These are phyloP conservation scores for Phaedon cochleariae DNA, from an alignment of 2,888 invertebrate genomes.

Conservation along the genomic window DNA sequence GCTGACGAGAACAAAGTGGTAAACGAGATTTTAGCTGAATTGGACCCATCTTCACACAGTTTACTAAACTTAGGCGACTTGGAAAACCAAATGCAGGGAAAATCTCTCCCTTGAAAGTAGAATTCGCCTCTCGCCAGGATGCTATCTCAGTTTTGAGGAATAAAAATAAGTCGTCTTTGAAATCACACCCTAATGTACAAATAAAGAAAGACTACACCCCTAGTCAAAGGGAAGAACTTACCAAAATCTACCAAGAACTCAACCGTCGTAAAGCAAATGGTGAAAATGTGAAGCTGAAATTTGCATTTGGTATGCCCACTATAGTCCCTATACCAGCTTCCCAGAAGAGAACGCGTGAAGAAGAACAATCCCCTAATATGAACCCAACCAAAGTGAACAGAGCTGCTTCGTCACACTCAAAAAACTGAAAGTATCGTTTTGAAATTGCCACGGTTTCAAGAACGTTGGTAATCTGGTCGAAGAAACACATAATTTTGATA, in stretches of 20 bases:
- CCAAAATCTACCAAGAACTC: background rate
- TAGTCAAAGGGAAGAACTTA: background rate
- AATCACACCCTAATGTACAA: background rate
- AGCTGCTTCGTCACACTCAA: background rate
- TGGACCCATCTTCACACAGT: no score
- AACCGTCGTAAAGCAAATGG: background rate
- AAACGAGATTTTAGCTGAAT: no score
- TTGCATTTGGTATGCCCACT: background rate
- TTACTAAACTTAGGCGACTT: no score
- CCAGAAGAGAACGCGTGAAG: background rate
- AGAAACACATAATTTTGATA: background rate
- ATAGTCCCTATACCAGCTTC: background rate
- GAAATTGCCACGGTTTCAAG: background rate
- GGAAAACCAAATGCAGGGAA: no score
- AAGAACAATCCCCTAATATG: conserved; percentile 3
- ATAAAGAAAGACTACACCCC: conserved; percentile 1
- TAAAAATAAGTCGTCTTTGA: background rate
- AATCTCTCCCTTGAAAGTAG: no score
- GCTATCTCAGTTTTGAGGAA: background rate
- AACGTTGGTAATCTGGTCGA: background rate
- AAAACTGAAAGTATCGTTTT: background rate
- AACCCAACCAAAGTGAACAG: background rate
- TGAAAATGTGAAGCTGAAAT: background rate
- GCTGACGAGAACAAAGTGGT: no score
- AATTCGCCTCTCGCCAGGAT: no score